Conservation (phyloP, 2,888 invertebrate genomes). For the Caenorhabditis virilis region DNA sequence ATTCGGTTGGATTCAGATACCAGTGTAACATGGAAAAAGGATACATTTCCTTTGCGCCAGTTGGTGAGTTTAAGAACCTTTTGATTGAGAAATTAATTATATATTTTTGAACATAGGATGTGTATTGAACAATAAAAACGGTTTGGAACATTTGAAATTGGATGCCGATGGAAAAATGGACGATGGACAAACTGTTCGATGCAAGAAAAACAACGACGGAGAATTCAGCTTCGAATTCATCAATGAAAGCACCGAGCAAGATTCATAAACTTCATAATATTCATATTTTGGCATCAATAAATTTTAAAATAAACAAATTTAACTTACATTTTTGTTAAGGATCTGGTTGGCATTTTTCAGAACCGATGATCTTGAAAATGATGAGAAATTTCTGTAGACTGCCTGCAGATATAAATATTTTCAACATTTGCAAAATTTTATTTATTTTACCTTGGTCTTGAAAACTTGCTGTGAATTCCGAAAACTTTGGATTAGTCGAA, state of each 20-base stretch:
- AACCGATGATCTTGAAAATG: slow-evolving; percentile 16
- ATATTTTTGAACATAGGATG: slow-evolving; percentile 4
- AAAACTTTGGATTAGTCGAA: slow-evolving; percentile 18
- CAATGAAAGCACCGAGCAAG: not conserved
- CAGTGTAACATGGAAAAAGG: slow-evolving; percentile 27
- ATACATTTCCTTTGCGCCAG: slow-evolving; percentile 35
- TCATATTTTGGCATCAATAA: not conserved
- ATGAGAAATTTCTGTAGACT: slow-evolving; percentile 20
- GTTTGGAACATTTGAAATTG: slow-evolving; percentile 14
- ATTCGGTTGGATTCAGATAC: slow-evolving; percentile 33
- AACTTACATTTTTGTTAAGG: slow-evolving; percentile 27
- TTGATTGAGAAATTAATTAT: not conserved
- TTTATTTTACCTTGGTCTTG: slow-evolving; percentile 7
- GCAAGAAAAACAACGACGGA: slow-evolving; percentile 35
- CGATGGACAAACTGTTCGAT: slow-evolving; percentile 31
- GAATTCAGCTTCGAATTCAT: slow-evolving; percentile 35
- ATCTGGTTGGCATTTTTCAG: slow-evolving; percentile 4
- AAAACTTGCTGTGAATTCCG: slow-evolving; percentile 7
- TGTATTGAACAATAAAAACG: slow-evolving; percentile 28
- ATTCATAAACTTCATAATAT: not conserved
- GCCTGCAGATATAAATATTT: slow-evolving; percentile 6
- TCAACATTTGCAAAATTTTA: not conserved
- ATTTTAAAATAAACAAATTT: not conserved
- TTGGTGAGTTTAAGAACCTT: slow-evolving; percentile 1
- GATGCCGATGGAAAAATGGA: slow-evolving; percentile 17